Base-by-base conservation (phyloP, 2,888 invertebrate species). In the Danaus chrysippus region DNA sequence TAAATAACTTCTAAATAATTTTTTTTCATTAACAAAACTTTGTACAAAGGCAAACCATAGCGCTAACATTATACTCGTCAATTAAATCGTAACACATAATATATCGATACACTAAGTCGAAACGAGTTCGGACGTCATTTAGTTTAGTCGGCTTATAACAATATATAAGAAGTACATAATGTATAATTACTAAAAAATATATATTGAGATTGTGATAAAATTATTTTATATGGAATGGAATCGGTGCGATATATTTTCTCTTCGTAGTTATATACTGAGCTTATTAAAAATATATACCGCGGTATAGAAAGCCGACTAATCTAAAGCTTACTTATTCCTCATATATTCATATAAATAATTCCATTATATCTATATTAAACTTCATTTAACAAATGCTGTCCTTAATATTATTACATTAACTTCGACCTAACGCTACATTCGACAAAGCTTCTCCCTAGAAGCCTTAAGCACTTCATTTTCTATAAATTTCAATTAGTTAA, bases 361-460 rank as follows among this genome's bases (percentile, higher is more conserved):
- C 23, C n/a, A 56, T 55, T 61, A 61, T 58, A 53, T 54, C 64
- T 64, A 65, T 58, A 58, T 56, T 58, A 61, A 66, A 64, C 64
- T 56, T 54, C n/a, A 41, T 66, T 62, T 65, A 65, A 67, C 65
- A 65, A 65, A 65, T 58, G 41, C 61, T 55, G 43, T 58, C 58
- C 46, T 61, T 56, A 64, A 44, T 56, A 43, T 58, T 58, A 53
- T 19, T 53, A 65, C 54, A 56, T 43, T 62, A 60, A 53, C 56
- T 10, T 56, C 56, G 57, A 62, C 59, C 66, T 67, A 67, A 56
- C 46, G 17, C 66, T 67, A 67, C 43, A n/a, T 15, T 60, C 63
- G 62, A 64, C 68, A 63, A 69, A 68, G 69, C 69, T 62, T 64
- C 68, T 23, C 52, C 43, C 67, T 69, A 68, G 68, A 62, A 68